Percentiles rank a stretch among this genome's conserved stretches.
Conservation (phyloP, 2,888 invertebrate species). For the Protophormia terraenovae region DNA sequence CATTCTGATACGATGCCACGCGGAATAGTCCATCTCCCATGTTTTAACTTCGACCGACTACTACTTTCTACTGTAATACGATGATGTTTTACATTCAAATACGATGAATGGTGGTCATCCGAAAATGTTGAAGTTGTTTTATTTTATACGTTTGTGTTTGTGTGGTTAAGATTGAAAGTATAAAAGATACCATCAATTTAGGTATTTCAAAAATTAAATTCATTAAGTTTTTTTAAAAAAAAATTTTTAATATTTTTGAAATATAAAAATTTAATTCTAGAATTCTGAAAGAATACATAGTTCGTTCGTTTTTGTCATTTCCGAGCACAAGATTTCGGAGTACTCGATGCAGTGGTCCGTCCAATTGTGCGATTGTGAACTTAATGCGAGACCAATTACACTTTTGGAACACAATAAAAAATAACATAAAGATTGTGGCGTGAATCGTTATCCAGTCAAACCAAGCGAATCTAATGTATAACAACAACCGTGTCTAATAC, state of each 20-base stretch:
- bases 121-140: conserved; percentile 60
- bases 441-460: conserved; percentile 28
- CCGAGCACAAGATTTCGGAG: conserved; percentile 50
- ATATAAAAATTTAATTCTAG: conserved; percentile 68
- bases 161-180: conserved; percentile 51
- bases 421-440: conserved; percentile 34
- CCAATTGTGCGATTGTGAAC: conserved; percentile 51
- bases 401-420: conserved; percentile 28
- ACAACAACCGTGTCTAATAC: conserved; percentile 10
- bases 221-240: conserved; percentile 51
- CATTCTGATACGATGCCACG: conserved; percentile 32
- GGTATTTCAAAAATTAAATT: conserved; percentile 62
- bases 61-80: background rate
- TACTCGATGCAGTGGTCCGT: conserved; percentile 56
- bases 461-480: background rate
- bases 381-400: conserved; percentile 31
- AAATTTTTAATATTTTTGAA: conserved; percentile 66
- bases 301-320: conserved; percentile 53
- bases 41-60: background rate
- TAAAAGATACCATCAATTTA: conserved; percentile 56
- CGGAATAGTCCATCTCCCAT: conserved; percentile 15
- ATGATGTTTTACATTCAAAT: background rate
- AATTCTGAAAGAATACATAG: conserved; percentile 57
- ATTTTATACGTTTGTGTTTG: conserved; percentile 62
- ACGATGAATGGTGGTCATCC: conserved; percentile 9